A percentile compares a stretch with the other conserved stretches of the same genome.
These are phyloP conservation scores for Microcebus jonahi DNA, from an alignment of 2,113 vertebrate species.

Conservation along the genomic window DNA sequence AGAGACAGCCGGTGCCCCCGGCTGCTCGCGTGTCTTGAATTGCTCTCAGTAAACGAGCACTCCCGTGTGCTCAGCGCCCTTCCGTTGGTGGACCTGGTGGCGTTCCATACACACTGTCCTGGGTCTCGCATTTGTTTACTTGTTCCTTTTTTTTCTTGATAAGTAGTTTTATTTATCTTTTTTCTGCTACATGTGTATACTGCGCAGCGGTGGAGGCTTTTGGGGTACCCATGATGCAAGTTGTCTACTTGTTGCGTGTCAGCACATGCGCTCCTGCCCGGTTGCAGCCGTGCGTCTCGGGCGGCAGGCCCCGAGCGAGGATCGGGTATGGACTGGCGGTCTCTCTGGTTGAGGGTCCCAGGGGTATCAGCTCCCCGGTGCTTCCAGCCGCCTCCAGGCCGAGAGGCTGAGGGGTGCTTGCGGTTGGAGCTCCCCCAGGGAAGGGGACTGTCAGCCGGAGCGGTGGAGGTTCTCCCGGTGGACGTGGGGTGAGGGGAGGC, in stretches of 20 bases:
- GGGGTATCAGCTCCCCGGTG: neutral
- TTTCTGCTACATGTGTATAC: too few species aligned
- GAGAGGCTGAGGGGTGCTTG: neutral
- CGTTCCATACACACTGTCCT: fast-evolving
- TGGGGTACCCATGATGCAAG: too few species aligned
- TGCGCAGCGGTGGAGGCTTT: too few species aligned
- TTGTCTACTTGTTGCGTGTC: neutral
- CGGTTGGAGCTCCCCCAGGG: neutral
- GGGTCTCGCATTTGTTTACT: too few species aligned
- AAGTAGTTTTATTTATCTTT: too few species aligned
- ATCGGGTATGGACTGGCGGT: neutral
- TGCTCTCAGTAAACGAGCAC: neutral
- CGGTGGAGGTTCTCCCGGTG: neutral
- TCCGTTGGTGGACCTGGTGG: fast-evolving
- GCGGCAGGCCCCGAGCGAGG: neutral
- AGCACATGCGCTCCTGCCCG: neutral
- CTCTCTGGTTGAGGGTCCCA: neutral
- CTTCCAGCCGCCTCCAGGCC: neutral
- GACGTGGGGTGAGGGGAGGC: fast-evolving
- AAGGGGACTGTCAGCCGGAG: neutral
- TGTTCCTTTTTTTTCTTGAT: neutral
- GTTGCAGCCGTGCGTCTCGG: neutral
- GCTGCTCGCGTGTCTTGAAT: neutral
- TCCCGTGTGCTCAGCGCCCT: fast-evolving
- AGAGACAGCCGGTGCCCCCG: neutral